These are phyloP conservation scores for Pinna nobilis DNA, from an alignment of 1,140 invertebrate genomes.

Conservation along the genomic window DNA sequence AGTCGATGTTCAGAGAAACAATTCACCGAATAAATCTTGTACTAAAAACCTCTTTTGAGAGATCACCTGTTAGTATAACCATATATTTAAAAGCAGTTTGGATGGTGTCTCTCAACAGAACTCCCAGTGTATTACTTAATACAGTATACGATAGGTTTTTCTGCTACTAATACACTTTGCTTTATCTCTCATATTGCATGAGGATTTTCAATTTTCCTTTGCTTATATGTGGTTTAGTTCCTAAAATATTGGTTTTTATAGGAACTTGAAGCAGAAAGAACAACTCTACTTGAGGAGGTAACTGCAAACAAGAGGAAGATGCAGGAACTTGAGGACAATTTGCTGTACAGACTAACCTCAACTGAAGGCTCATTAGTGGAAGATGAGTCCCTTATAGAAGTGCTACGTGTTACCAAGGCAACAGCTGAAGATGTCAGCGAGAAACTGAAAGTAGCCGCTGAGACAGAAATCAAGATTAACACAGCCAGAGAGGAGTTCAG, in stretches of 20 bases:
- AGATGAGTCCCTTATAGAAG: constrained; percentile 95
- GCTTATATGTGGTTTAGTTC: neutral
- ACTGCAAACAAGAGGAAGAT: constrained; percentile 96
- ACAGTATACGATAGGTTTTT: no score
- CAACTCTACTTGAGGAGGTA: constrained; percentile 94
- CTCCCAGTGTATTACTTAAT: no score
- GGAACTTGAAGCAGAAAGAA: constrained; percentile 94
- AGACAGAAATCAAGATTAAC: constrained; percentile 96
- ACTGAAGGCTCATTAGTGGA: constrained; percentile 95
- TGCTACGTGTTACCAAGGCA: constrained; percentile 92
- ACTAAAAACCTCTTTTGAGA: no score
- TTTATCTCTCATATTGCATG: neutral
- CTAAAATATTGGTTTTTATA: constrained; percentile 63
- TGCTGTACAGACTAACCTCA: constrained; percentile 91
- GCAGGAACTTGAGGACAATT: constrained; percentile 95
- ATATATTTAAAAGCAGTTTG: no score
- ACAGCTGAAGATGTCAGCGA: constrained; percentile 97
- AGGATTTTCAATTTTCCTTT: neutral
- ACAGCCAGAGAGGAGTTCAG: constrained; percentile 95
- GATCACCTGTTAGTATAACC: no score
- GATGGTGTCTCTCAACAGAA: no score
- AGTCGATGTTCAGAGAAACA: no score
- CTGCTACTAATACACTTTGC: no score
- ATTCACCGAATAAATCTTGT: no score
- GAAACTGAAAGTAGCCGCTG: constrained; percentile 91